Evolutionary conservation across 1,140 invertebrate species (phyloP), one percentile per base, ranked within the genome.

Genomic region (Drosophila melanogaster): DNA sequence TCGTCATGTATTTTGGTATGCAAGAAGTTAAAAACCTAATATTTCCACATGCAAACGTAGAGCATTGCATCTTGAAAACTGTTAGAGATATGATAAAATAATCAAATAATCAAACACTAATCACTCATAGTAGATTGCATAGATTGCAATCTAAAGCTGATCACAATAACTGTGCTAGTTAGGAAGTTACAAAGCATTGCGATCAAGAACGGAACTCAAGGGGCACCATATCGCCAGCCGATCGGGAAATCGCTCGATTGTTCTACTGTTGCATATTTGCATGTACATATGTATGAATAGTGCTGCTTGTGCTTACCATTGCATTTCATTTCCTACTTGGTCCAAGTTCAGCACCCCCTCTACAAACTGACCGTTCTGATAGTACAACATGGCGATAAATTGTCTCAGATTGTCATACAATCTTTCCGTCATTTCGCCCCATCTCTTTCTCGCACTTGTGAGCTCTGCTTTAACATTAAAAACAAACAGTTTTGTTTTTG

Each of bases 271-370:
- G 69, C 83, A 86, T 86, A 75, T 60, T 70, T 86, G 77, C 83
- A 87, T 86, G n/a, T n/a, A n/a, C n/a, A n/a, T n/a, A n/a, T n/a
- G 75, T 83, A 2, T 22, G 75, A 79, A 15, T 37, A 44, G 26
- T 49, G 62, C 38, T 67, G 76, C 71, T 89, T 87, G 79, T 89
- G 84, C 79, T 89, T 89, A 83, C 77, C 69, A 75, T 71, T 80
- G 77, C 77, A 84, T 80, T 89, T 84, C 58, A 89, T 84, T 89
- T 89, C 84, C 84, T 87, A 71, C 57, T 65, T 51, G 35, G 58
- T 35, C 44, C 30, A 46, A 65, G 64, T 44, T 49, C 66, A 64
- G 57, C 15, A 11, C 37, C 10, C 17, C 24, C 24, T 47, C n/a
- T 50, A 11, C n/a, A 8, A 30, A 30, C 30, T 30, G 30, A 26